A percentile compares a stretch with the other conserved stretches of the same genome.
Evolutionary conservation across 2,113 vertebrate species (phyloP).

Genomic region (Festucalex cinctus): DNA sequence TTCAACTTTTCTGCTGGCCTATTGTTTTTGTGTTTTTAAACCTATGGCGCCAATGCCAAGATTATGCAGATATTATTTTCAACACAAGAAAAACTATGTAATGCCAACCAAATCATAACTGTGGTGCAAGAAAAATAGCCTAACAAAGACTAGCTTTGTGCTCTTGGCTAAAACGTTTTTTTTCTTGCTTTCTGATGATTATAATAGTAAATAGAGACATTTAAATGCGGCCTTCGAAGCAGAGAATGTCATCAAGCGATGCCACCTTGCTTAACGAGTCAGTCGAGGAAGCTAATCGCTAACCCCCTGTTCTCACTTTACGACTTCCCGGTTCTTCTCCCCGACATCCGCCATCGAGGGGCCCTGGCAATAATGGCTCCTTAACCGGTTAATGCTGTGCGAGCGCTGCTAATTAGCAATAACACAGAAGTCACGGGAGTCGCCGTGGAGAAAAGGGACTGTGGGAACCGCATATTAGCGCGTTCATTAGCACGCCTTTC

Average conservation of each 20-base stretch:
- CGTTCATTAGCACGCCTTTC: not conserved
- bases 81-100: not conserved
- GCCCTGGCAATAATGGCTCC: not conserved
- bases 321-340: not conserved
- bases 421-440: not conserved
- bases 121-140: not conserved
- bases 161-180: not conserved
- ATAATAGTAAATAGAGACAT: not conserved
- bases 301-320: not conserved
- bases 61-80: not conserved
- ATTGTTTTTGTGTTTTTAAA: too few species aligned
- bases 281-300: not conserved
- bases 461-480: not conserved
- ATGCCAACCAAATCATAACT: not conserved
- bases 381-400: not conserved
- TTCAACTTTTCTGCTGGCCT: too few species aligned
- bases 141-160: not conserved
- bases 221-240: not conserved
- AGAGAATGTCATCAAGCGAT: not conserved
- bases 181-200: not conserved
- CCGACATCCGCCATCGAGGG: not conserved
- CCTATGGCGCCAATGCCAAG: too few species aligned
- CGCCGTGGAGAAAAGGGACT: not conserved
- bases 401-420: slow-evolving; percentile 3
- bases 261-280: not conserved